Evolutionary conservation across 2,888 invertebrate genomes (phyloP).

Genomic region (Caenorhabditis virilis): DNA sequence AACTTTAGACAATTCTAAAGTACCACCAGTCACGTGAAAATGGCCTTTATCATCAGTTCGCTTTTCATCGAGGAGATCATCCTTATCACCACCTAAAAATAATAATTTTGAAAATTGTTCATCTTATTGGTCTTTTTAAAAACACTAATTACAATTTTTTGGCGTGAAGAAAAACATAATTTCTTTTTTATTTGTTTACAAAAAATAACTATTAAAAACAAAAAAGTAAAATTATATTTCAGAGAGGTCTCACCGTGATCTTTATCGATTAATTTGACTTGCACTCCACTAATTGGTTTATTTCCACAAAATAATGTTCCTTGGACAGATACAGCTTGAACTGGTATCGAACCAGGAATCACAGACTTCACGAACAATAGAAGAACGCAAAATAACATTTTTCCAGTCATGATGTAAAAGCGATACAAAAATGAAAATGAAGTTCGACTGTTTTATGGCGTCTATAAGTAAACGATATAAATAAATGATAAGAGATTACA

Average conservation of each 20-base stretch:
- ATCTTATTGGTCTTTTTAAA: background rate
- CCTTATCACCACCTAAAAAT: constrained; percentile 22
- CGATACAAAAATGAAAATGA: no score
- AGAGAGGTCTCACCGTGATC: no score
- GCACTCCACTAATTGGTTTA: constrained; percentile 8
- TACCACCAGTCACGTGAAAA: constrained; percentile 37
- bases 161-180: background rate
- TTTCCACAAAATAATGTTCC: constrained; percentile 36
- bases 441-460: no score
- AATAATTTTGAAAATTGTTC: background rate
- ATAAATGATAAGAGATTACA: no score
- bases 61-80: constrained; percentile 35
- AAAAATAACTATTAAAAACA: background rate
- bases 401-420: no score
- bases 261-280: constrained; percentile 33
- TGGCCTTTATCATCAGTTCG: constrained; percentile 35
- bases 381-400: background rate
- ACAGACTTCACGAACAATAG: background rate
- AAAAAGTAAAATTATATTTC: no score
- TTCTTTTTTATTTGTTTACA: background rate
- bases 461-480: no score
- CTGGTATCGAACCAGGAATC: no score
- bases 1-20: constrained; percentile 20
- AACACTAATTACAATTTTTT: background rate
- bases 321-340: constrained; percentile 36